Conservation (phyloP, 2,113 vertebrate genomes). For the Sturnus vulgaris region DNA sequence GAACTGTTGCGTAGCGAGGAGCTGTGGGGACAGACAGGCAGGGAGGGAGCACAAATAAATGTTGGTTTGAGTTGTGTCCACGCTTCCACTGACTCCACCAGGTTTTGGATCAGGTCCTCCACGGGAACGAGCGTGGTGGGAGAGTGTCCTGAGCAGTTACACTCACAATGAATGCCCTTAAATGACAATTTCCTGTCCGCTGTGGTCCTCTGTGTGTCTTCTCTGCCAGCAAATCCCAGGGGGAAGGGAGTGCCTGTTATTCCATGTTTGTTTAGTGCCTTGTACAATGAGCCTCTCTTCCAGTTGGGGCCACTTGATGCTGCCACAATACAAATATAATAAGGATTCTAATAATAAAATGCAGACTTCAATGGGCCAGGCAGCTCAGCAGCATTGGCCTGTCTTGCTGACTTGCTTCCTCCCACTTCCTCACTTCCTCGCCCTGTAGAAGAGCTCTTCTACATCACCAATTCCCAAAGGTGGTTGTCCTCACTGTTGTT, state of each 20-base stretch:
- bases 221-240: background rate
- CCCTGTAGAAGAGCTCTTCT: background rate
- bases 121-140: background rate
- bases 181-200: constrained; percentile 34
- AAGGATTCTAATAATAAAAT: constrained; percentile 54
- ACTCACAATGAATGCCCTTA: background rate
- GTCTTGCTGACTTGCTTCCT: constrained; percentile 54
- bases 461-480: constrained; percentile 55
- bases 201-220: background rate
- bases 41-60: background rate
- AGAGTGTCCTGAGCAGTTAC: background rate
- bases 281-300: constrained; percentile 23
- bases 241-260: constrained; percentile 45
- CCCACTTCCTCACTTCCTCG: constrained; percentile 43
- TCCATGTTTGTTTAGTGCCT: constrained; percentile 31
- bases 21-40: background rate
- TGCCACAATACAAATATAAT: constrained; percentile 57
- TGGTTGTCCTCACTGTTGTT: constrained; percentile 39
- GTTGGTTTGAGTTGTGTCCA: background rate
- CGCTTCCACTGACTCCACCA: background rate
- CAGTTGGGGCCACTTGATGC: constrained; percentile 39
- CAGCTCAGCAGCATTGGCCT: background rate
- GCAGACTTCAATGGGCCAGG: constrained; percentile 42
- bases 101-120: background rate
- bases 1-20: background rate